Percentiles rank a stretch among this genome's conserved stretches.
Conservation (phyloP, 92 coral and sea anemone genomes). For the Porites rus region DNA sequence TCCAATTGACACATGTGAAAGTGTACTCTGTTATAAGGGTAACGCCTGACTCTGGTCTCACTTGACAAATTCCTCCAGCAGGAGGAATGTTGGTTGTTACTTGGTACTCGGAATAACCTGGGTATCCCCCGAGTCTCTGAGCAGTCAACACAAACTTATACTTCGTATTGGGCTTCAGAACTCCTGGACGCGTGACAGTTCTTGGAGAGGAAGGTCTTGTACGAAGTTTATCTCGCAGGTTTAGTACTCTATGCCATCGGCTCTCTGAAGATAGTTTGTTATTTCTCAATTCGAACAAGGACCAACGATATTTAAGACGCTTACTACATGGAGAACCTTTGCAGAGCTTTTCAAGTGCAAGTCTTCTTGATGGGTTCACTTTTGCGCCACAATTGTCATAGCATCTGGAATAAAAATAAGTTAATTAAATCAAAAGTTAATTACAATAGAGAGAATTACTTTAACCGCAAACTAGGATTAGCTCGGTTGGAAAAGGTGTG, state of each 20-base stretch:
- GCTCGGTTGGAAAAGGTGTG: too few relatives aligned
- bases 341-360: constrained; percentile 61
- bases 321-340: constrained; percentile 40
- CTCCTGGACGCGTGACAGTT: constrained; percentile 32
- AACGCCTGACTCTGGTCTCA: constrained; percentile 50
- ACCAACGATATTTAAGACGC: constrained; percentile 39
- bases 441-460: too few relatives aligned
- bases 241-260: neutral
- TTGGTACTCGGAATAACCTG: constrained; percentile 57
- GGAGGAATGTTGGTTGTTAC: constrained; percentile 68
- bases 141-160: constrained; percentile 46
- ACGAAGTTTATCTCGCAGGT: neutral
- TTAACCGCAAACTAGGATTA: too few relatives aligned
- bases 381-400: constrained; percentile 63
- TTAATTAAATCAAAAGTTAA: neutral
- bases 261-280: neutral
- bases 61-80: constrained; percentile 59
- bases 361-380: constrained; percentile 62
- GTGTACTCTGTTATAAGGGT: constrained; percentile 67
- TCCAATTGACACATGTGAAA: constrained; percentile 71
- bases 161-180: constrained; percentile 19
- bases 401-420: constrained; percentile 49
- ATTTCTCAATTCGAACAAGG: neutral
- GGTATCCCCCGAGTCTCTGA: constrained; percentile 44
- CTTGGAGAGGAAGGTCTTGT: constrained; percentile 44